Base-by-base conservation (phyloP, 2,113 vertebrate genomes). In the Dipodomys ordii region DNA sequence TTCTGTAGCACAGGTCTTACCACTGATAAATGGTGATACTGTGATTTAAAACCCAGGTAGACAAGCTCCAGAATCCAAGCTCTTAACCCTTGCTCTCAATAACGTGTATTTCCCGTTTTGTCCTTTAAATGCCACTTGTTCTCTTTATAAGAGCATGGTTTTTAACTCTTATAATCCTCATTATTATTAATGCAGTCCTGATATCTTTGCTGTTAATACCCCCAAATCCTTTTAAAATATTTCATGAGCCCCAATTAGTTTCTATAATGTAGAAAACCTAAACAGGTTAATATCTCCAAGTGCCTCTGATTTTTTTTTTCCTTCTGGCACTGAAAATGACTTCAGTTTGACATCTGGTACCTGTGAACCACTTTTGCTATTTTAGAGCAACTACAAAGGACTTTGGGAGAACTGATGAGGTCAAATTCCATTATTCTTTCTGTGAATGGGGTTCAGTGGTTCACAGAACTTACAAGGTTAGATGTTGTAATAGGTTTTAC, bases 271-370 rank as follows among this genome's bases (percentile, higher is more conserved):
- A 73, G 60, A 88, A 68, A 93, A 8, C 2, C 2, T 18, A 76
- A 60, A 6, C 4, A 67, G 16, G 84, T 80, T 64, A 87, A 32
- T 65, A 77, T 77, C 39, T 93, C 20, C 7, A 81, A 84, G 18
- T 69, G 28, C 5, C 19, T 35, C 2, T 64, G 46, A 20, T 22
- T 77, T 30, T 53, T 60, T 30, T 62, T 60, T 74, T 65, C 74
- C n/a, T 23, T 62, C 7, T n/a, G 15, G 6, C 44, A 28, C 32
- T 68, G 27, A 88, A 92, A 92, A 83, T 86, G 53, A 20, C 53
- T 83, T 95, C 44, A 60, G 19, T 83, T 87, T 90, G 69, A 93
- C 12, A 78, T 68, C 65, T 84, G 53, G 12, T 64, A 49, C 49
- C 68, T 60, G n/a, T 46, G 74, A 94, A 73, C 25, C 19, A 39